Evolutionary conservation across 53 echinoderm and acorn worm species (phyloP).

Genomic region (Stichopus horrens): DNA sequence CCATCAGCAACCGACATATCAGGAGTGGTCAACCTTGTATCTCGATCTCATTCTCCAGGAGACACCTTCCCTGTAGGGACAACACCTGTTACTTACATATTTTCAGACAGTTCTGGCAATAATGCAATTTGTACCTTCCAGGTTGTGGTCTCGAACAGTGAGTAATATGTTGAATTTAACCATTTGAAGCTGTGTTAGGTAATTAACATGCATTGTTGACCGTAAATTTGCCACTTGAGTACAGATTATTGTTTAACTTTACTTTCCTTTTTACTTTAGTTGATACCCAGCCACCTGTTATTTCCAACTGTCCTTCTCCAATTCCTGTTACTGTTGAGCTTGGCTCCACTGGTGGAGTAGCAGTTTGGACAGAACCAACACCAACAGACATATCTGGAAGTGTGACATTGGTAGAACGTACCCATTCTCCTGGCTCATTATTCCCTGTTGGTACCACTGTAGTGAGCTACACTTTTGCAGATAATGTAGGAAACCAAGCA

Average conservation of each 20-base stretch:
- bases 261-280: too few species aligned
- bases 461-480: conserved; percentile 47
- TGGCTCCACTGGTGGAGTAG: conserved; percentile 34
- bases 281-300: neutral
- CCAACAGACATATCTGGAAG: conserved; percentile 60
- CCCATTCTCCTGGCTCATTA: conserved; percentile 27
- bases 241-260: too few species aligned
- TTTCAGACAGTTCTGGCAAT: neutral
- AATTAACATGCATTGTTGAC: too few species aligned
- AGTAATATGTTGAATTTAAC: too few species aligned
- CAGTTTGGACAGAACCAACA: conserved; percentile 58
- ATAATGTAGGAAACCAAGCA: conserved; percentile 42
- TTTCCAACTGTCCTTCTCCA: conserved; percentile 60
- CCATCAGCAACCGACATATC: conserved; percentile 66
- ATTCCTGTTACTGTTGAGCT: conserved; percentile 53
- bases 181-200: too few species aligned
- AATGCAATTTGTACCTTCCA: neutral
- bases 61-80: conserved; percentile 44
- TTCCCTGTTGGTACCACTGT: conserved; percentile 33
- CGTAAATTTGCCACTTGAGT: too few species aligned
- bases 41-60: conserved; percentile 51
- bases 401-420: neutral
- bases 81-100: conserved; percentile 45
- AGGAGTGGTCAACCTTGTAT: neutral
- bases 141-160: too few species aligned